Evolutionary conservation across 2,113 vertebrate species (phyloP).

Genomic region (Hippotragus niger): DNA sequence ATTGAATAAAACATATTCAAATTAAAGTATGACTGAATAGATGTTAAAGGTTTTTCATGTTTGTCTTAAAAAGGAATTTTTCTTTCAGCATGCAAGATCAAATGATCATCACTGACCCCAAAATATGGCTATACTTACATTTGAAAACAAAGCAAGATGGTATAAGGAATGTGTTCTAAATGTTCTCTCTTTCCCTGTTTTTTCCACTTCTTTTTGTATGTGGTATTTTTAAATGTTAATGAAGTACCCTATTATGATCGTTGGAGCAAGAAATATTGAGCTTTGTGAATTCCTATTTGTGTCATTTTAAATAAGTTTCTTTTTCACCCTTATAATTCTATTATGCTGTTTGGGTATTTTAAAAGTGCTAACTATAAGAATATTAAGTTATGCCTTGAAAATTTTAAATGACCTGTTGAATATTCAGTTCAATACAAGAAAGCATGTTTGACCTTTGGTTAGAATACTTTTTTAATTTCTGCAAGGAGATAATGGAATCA

Average conservation of each 20-base stretch:
- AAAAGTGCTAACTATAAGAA: constrained; percentile 35
- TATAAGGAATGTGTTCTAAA: not conserved
- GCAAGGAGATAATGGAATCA: not conserved
- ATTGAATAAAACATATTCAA: not conserved
- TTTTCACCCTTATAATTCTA: not conserved
- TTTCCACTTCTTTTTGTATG: not conserved
- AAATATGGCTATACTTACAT: constrained; percentile 10
- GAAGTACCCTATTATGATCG: not conserved
- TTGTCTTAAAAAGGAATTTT: constrained; percentile 35
- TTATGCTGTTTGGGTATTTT: constrained; percentile 23
- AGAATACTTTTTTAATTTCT: constrained; percentile 40
- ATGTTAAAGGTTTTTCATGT: constrained; percentile 48
- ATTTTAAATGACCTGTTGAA: constrained; percentile 6
- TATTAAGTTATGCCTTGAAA: constrained; percentile 37
- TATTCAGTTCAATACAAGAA: constrained; percentile 18
- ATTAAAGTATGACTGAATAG: constrained; percentile 18
- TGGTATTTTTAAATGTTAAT: not conserved
- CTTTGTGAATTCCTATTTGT: not conserved
- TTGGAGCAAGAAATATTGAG: constrained; percentile 1
- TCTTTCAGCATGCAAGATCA: constrained; percentile 52
- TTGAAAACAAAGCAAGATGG: not conserved
- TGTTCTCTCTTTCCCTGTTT: not conserved
- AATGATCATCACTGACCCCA: constrained; percentile 9
- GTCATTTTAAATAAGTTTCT: not conserved
- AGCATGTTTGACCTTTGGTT: constrained; percentile 1